Conservation (phyloP, 2,113 vertebrate species). For the Columba janthina region DNA sequence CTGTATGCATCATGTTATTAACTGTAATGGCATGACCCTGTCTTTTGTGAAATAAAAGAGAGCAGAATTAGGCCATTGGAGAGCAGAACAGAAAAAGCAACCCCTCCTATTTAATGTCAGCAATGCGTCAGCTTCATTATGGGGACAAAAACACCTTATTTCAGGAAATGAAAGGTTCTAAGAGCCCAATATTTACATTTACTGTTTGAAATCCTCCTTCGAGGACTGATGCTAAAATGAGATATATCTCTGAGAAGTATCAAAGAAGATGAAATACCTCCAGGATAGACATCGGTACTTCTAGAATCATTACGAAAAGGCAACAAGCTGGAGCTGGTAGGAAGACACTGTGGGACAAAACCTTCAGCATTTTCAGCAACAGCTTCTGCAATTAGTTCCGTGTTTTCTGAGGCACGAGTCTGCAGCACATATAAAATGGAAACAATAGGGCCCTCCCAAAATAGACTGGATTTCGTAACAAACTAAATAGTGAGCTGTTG, state of each 20-base stretch:
- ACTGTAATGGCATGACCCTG: neutral
- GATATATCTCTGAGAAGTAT: neutral
- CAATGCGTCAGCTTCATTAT: neutral
- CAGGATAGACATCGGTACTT: neutral
- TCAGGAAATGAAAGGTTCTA: neutral
- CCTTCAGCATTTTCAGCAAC: neutral
- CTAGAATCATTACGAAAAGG: neutral
- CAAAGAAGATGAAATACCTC: neutral
- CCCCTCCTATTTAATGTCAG: neutral
- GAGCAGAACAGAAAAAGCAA: neutral
- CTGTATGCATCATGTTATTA: neutral
- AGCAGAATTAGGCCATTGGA: neutral
- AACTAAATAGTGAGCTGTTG: conserved; percentile 39
- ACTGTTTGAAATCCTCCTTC: neutral
- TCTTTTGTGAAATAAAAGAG: neutral
- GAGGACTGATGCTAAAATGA: neutral
- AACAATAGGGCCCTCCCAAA: conserved; percentile 65
- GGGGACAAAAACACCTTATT: neutral
- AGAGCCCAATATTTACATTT: neutral
- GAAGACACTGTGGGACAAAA: neutral
- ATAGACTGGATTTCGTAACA: conserved; percentile 64
- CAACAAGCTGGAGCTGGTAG: neutral
- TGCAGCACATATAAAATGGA: conserved; percentile 23
- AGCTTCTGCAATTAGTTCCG: neutral
- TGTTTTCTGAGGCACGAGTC: neutral